phyloP scores from a whole-genome alignment of 2,888 invertebrate species.

The Phasia obesa region DNA sequence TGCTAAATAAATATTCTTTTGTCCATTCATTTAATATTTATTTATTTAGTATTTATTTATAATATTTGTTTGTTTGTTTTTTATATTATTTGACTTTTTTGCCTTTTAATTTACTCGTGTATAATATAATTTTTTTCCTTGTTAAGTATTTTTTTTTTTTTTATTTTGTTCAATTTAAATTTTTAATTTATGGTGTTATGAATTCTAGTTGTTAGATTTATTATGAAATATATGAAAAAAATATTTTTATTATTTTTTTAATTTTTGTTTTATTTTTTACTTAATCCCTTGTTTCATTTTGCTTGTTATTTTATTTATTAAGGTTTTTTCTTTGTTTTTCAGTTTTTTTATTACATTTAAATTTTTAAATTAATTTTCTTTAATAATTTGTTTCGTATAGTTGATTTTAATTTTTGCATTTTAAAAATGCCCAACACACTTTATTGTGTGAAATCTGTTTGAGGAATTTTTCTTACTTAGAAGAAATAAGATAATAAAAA shows the following conservation, averaged over 20 bases:
- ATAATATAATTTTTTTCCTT: slow-evolving; percentile 42
- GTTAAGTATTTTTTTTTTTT: slow-evolving; percentile 67
- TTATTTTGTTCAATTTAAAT: slow-evolving; percentile 68
- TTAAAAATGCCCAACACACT: neutral
- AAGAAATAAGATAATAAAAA: neutral
- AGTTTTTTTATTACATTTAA: too few relatives aligned
- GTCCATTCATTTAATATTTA: slow-evolving; percentile 48
- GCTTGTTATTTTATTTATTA: slow-evolving; percentile 75
- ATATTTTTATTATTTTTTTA: slow-evolving; percentile 71
- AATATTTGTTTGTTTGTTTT: slow-evolving; percentile 15
- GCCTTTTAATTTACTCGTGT: slow-evolving; percentile 34
- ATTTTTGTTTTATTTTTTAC: slow-evolving; percentile 59
- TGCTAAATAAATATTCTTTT: slow-evolving; percentile 62
- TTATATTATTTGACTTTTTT: slow-evolving; percentile 31
- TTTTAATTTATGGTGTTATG: slow-evolving; percentile 69
- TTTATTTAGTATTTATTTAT: slow-evolving; percentile 50
- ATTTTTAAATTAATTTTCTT: slow-evolving; percentile 27
- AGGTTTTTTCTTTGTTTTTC: slow-evolving; percentile 55
- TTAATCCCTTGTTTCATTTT: slow-evolving; percentile 83
- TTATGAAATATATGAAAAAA: slow-evolving; percentile 65
- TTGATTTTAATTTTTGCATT: slow-evolving; percentile 6
- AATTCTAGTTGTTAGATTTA: slow-evolving; percentile 60
- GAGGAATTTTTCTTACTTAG: neutral
- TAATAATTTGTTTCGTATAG: slow-evolving; percentile 36
- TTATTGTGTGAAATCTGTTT: neutral